Conservation (phyloP, 1,140 invertebrate genomes). For the Akabosia matsudoensis region DNA sequence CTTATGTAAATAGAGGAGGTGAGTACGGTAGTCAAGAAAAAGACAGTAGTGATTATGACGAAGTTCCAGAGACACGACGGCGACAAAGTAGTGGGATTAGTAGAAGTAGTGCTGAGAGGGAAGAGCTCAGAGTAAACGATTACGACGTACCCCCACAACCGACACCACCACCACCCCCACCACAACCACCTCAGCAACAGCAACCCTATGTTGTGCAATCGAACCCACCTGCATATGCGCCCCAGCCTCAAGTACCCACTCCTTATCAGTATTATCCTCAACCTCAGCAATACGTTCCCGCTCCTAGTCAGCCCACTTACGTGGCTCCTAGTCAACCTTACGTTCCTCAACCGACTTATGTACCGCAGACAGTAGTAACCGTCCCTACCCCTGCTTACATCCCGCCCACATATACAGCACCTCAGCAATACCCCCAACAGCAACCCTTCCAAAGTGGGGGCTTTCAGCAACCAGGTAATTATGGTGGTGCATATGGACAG, state of each 20-base stretch:
- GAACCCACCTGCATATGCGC: neutral
- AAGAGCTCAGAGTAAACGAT: neutral
- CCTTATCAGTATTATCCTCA: neutral
- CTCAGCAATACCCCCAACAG: neutral
- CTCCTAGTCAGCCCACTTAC: neutral
- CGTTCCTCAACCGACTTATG: neutral
- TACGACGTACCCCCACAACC: no score
- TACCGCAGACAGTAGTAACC: neutral
- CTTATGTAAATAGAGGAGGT: neutral
- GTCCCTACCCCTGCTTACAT: neutral
- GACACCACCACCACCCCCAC: neutral
- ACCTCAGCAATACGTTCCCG: neutral
- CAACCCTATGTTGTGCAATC: neutral
- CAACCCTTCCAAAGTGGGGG: no score
- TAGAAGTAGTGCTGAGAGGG: neutral
- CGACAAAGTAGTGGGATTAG: neutral
- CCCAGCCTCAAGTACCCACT: neutral
- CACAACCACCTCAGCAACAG: neutral
- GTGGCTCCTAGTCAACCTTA: conserved; percentile 2
- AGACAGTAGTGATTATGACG: neutral
- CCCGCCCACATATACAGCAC: neutral
- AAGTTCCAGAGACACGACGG: neutral
- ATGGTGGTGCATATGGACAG: no score
- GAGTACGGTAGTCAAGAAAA: neutral
- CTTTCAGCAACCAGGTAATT: neutral